Evolutionary conservation across 2,888 invertebrate genomes (phyloP).

Genomic region (Dryobotodes eremita): DNA sequence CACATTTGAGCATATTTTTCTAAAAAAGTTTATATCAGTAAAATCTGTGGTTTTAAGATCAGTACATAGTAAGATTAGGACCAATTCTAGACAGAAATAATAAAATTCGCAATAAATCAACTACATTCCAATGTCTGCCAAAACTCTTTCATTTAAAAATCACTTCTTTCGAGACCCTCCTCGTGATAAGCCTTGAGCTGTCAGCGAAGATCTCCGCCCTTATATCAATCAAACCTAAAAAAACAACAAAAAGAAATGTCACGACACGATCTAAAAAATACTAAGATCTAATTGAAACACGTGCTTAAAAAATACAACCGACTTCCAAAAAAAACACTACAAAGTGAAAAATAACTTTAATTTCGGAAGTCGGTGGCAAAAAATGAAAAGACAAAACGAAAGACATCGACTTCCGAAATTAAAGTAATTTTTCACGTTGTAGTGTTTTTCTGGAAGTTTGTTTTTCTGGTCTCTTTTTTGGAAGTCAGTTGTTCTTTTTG

Average conservation of each 20-base stretch:
- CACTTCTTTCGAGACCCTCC: slow-evolving; percentile 30
- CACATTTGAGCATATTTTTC: not conserved
- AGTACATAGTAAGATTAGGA: not conserved
- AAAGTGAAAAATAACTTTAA: no score
- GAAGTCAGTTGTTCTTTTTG: no score
- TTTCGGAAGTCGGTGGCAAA: no score
- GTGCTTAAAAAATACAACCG: not conserved
- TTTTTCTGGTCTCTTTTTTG: no score
- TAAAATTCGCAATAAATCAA: not conserved
- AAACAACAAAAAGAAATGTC: not conserved
- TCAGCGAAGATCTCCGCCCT: slow-evolving; percentile 6
- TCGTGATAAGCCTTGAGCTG: slow-evolving; percentile 18
- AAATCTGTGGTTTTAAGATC: not conserved
- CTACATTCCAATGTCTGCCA: not conserved
- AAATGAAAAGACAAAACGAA: no score
- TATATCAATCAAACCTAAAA: slow-evolving; percentile 25
- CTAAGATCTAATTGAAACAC: not conserved
- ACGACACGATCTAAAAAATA: not conserved
- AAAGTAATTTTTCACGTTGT: no score
- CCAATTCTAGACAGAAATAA: not conserved
- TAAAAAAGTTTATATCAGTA: not conserved
- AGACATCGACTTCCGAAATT: no score
- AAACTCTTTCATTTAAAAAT: slow-evolving; percentile 31
- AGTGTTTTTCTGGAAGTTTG: no score
- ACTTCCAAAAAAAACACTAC: no score